A percentile compares a stretch with the other conserved stretches of the same genome.
Conservation (phyloP, 2,888 invertebrate species). For the Ligdia adustata region DNA sequence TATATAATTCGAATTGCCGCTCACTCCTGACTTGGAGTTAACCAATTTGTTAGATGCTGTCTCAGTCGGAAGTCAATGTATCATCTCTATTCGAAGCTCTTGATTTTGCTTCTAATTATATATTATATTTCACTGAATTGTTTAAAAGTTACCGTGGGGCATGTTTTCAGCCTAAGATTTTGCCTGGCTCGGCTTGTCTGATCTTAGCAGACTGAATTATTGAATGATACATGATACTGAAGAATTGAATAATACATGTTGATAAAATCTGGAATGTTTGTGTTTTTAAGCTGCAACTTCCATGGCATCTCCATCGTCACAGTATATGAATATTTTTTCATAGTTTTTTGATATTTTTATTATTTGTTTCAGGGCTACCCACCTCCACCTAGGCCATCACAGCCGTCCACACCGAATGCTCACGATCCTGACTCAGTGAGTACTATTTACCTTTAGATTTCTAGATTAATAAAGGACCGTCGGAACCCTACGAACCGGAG, state of each 20-base stretch:
- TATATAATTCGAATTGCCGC: slow-evolving; percentile 50
- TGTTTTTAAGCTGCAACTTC: no score
- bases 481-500: not conserved
- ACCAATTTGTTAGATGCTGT: slow-evolving; percentile 34
- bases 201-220: no score
- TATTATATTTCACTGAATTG: not conserved
- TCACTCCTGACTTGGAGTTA: slow-evolving; percentile 34
- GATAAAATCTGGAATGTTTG: not conserved
- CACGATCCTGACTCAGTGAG: slow-evolving; percentile 91
- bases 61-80: slow-evolving; percentile 11
- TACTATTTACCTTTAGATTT: no score
- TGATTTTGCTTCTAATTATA: not conserved
- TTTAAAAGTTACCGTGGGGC: no score
- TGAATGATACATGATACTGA: no score
- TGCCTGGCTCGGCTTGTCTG: no score
- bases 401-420: slow-evolving; percentile 90
- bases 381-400: slow-evolving; percentile 88
- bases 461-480: no score
- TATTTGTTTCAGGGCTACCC: slow-evolving; percentile 85
- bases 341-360: slow-evolving; percentile 2
- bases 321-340: not conserved
- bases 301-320: no score
- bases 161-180: no score
- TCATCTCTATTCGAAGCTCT: slow-evolving; percentile 3
- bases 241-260: no score